These are phyloP conservation scores for Sinohyriopsis cumingii DNA, from an alignment of 2,888 invertebrate species.

Conservation along the genomic window DNA sequence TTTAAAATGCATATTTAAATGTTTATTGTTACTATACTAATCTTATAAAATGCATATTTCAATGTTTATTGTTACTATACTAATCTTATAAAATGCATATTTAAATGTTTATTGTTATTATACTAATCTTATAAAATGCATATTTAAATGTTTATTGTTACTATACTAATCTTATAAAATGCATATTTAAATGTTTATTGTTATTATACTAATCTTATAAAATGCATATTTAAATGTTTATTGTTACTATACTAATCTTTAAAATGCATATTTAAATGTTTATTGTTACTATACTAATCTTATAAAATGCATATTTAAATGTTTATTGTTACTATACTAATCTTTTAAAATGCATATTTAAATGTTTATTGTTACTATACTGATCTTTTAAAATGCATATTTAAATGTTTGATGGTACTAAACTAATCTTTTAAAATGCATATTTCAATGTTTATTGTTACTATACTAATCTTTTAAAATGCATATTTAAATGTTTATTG, in stretches of 20 bases:
- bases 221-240: neutral
- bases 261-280: neutral
- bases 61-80: neutral
- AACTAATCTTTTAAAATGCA: neutral
- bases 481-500: neutral
- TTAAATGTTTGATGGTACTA: neutral
- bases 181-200: neutral
- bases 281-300: neutral
- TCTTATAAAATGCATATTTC: neutral
- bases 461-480: conserved; percentile 1
- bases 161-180: neutral
- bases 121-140: neutral
- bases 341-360: neutral
- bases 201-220: neutral
- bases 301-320: neutral
- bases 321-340: neutral
- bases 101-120: neutral
- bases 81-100: conserved; percentile 1
- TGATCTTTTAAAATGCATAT: conserved; percentile 1
- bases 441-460: neutral
- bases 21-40: neutral
- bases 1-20: neutral
- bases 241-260: neutral
- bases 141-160: neutral
- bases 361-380: neutral